Base-by-base conservation (phyloP, 2,113 vertebrate species). In the Anarhynchus alexandrinus region DNA sequence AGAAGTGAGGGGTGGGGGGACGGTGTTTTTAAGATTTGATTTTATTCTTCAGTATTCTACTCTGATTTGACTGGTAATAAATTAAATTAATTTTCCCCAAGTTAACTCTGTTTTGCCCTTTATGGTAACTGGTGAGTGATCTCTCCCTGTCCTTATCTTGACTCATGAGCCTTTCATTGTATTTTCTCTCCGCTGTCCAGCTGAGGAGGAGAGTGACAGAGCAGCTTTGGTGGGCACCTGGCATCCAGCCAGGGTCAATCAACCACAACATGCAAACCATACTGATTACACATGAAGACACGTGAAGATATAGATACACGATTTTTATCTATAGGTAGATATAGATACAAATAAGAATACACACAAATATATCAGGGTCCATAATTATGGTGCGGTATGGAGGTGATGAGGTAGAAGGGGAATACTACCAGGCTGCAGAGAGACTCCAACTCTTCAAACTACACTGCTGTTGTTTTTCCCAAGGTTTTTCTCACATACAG, bases 401-500 rank as follows among this genome's bases (percentile, higher is more conserved):
- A 76, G 43, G 87, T 4, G 21, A 79, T 27, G 32, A 83, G 9
- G 47, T 6, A 79, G 38, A 91, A 81, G 11, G 12, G 27, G 20
- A 89, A 82, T 65, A 64, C 10, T 40, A 54, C 21, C 38, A 89
- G 32, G 26, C 38, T 82, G 20, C 20, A 49, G 45, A 55, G 20
- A 77, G 40, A 69, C 40, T 26, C 29, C 36, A 82, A 6, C 42
- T 65, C 40, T 34, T 51, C 69, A 20, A 82, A 89, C 54, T 12
- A 58, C 49, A n/a, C 25, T 72, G 62, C 29, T 90, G 34, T 14
- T 82, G 15, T 40, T 88, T 81, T 87, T n/a, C 73, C 70, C 36
- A 54, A 42, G 78, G 52, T 88, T 90, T 90, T 88, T 43, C 34
- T 95, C 62, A 67, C 73, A 81, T 18, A 12, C 13, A 95, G 84